Percentiles rank a stretch among this genome's conserved stretches.
Conservation (phyloP, 2,113 vertebrate species). For the Dissostichus mawsoni region DNA sequence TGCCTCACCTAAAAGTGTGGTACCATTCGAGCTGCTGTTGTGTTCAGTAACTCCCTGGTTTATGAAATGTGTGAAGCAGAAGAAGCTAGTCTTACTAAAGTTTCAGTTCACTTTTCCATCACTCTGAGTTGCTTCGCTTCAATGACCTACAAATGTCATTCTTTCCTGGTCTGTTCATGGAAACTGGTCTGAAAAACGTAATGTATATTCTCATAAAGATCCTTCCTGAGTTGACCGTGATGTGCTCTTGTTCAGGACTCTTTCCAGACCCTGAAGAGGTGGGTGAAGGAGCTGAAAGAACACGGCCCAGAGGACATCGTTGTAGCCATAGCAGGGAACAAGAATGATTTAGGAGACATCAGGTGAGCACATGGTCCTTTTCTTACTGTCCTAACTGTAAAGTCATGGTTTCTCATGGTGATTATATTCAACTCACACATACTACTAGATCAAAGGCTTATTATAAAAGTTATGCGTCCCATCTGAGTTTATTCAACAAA, state of each 20-base stretch:
- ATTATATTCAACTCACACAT: background rate
- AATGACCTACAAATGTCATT: slow-evolving; percentile 50
- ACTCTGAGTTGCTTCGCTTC: slow-evolving; percentile 17
- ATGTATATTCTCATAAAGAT: background rate
- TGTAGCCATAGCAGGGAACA: slow-evolving; percentile 98
- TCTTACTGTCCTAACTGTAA: background rate
- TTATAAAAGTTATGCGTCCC: background rate
- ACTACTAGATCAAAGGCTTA: background rate
- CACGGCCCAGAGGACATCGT: slow-evolving; percentile 98
- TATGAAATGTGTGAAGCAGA: slow-evolving; percentile 20
- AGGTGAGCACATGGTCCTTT: slow-evolving; percentile 81
- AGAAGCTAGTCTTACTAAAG: slow-evolving; percentile 24
- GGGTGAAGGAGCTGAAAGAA: slow-evolving; percentile 98
- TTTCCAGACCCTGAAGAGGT: slow-evolving; percentile 98
- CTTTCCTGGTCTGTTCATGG: slow-evolving; percentile 56
- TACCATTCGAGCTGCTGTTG: background rate
- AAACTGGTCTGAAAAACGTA: slow-evolving; percentile 35
- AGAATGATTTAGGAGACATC: slow-evolving; percentile 97
- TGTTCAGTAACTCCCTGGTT: background rate
- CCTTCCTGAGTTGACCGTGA: slow-evolving; percentile 1
- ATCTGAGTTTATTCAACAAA: no score
- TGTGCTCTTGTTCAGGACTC: slow-evolving; percentile 89
- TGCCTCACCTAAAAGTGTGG: background rate
- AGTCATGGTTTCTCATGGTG: background rate
- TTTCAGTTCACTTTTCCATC: slow-evolving; percentile 51